Evolutionary conservation across 1,140 invertebrate species (phyloP).

Genomic region (Lucilia sericata): DNA sequence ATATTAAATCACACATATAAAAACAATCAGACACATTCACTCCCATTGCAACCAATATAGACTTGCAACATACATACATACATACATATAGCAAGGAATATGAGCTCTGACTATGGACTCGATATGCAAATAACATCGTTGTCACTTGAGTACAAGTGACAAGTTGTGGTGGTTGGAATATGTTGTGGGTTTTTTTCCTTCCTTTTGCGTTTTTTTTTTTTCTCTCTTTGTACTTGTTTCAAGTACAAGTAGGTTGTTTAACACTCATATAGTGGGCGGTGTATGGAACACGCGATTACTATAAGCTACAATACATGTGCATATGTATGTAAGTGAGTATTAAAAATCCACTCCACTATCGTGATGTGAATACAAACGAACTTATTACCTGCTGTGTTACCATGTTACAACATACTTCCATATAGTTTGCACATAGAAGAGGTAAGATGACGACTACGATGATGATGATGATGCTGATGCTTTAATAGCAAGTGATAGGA

Average conservation of each 20-base stretch:
- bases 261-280: slow-evolving; percentile 30
- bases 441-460: neutral
- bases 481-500: slow-evolving; percentile 39
- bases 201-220: neutral
- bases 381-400: slow-evolving; percentile 35
- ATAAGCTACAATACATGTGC: neutral
- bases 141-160: slow-evolving; percentile 34
- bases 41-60: neutral
- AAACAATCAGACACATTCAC: neutral
- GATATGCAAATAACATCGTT: slow-evolving; percentile 43
- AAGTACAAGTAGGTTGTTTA: slow-evolving; percentile 7
- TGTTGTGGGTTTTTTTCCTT: slow-evolving; percentile 22
- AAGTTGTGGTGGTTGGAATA: slow-evolving; percentile 29
- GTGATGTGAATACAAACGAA: slow-evolving; percentile 3
- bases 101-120: slow-evolving; percentile 25
- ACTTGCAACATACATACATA: too few species aligned
- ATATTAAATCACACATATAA: slow-evolving; percentile 31
- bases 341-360: slow-evolving; percentile 28
- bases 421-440: neutral
- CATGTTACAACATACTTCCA: slow-evolving; percentile 17
- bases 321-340: too few species aligned
- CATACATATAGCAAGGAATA: too few species aligned
- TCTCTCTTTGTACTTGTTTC: neutral
- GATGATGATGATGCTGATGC: neutral
- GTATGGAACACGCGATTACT: slow-evolving; percentile 38